A percentile compares a stretch with the other conserved stretches of the same genome.
phyloP scores from a whole-genome alignment of 2,888 invertebrate species.

The Cordilura impudica region DNA sequence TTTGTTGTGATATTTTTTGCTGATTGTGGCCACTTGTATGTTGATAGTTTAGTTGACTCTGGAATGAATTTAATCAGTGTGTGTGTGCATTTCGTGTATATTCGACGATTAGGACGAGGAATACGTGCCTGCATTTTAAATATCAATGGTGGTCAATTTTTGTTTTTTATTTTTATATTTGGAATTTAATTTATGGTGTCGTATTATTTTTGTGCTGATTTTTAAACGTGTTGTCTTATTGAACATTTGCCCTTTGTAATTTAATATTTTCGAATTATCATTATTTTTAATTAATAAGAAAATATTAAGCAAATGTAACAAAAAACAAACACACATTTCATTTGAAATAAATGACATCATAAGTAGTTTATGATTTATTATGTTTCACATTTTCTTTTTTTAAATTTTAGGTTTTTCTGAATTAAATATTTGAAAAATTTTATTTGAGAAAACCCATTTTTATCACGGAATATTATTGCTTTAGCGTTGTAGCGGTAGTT shows the following conservation, averaged over 20 bases:
- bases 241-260: conserved; percentile 70
- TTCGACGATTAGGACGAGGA: conserved; percentile 57
- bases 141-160: conserved; percentile 66
- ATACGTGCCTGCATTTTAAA: conserved; percentile 68
- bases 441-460: background rate
- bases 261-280: conserved; percentile 42
- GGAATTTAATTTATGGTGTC: background rate
- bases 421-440: background rate
- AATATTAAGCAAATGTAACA: conserved; percentile 70
- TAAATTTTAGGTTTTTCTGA: background rate
- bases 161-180: background rate
- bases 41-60: background rate
- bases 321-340: conserved; percentile 74
- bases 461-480: background rate
- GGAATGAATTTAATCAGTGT: conserved; percentile 5
- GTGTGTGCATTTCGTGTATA: background rate
- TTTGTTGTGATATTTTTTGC: background rate
- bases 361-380: background rate
- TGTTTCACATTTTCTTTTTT: background rate
- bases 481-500: background rate
- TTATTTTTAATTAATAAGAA: conserved; percentile 6
- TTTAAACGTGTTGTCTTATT: conserved; percentile 67
- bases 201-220: conserved; percentile 45
- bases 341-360: conserved; percentile 40
- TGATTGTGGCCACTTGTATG: background rate